Evolutionary conservation across 1,140 invertebrate species (phyloP).

Genomic region (Zaprionus vittiger): DNA sequence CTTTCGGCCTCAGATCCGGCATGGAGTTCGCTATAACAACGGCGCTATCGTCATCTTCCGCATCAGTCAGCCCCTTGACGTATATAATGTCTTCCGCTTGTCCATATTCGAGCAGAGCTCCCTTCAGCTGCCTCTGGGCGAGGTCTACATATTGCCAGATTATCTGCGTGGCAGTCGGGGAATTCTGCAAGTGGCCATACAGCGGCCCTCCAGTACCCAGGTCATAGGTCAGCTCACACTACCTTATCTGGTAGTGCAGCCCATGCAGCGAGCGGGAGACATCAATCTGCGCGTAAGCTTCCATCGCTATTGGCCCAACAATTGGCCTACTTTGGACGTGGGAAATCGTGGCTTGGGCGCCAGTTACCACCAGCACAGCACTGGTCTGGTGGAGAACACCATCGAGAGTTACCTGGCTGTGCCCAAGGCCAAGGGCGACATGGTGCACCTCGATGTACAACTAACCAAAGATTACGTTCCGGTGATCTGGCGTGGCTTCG

Average conservation of each 20-base stretch:
- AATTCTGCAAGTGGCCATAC: constrained; percentile 86
- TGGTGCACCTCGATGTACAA: constrained; percentile 98
- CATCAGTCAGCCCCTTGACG: constrained; percentile 53
- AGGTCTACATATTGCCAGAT: constrained; percentile 88
- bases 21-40: constrained; percentile 48
- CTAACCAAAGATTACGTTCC: constrained; percentile 96
- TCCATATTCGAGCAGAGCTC: constrained; percentile 40
- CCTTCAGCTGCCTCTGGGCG: constrained; percentile 86
- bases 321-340: constrained; percentile 93
- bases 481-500: constrained; percentile 97
- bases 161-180: constrained; percentile 88
- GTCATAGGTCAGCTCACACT: constrained; percentile 84
- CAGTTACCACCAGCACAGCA: constrained; percentile 85
- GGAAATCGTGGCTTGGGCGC: constrained; percentile 94
- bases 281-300: constrained; percentile 93
- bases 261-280: constrained; percentile 87
- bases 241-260: constrained; percentile 89
- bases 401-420: constrained; percentile 95
- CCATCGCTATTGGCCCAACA: constrained; percentile 92
- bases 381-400: constrained; percentile 93
- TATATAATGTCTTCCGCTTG: constrained; percentile 52
- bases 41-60: constrained; percentile 66
- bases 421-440: constrained; percentile 93
- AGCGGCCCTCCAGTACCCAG: constrained; percentile 17
- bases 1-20: constrained; percentile 45